Conservation (phyloP, 2,888 invertebrate genomes). For the Agonum fuliginosum region DNA sequence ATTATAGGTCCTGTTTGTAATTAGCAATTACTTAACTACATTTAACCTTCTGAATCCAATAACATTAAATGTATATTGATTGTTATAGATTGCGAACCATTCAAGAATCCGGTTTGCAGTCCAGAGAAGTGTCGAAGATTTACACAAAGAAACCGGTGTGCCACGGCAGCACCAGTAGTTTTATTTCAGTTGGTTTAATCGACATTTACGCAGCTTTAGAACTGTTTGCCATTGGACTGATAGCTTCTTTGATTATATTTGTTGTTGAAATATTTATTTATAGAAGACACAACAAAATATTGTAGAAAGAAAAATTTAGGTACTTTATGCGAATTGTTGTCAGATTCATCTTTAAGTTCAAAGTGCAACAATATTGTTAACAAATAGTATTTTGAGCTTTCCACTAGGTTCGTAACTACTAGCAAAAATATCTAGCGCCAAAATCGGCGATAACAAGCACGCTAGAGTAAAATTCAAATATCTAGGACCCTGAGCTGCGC, state of each 20-base stretch:
- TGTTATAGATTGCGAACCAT: slow-evolving; percentile 74
- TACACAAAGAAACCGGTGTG: slow-evolving; percentile 79
- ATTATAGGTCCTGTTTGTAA: neutral
- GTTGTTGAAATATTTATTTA: slow-evolving; percentile 66
- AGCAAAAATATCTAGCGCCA: no score
- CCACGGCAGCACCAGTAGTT: slow-evolving; percentile 75
- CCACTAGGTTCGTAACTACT: no score
- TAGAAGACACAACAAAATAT: slow-evolving; percentile 18
- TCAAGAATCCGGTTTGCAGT: slow-evolving; percentile 77
- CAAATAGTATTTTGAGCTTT: no score
- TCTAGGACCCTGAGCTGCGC: no score
- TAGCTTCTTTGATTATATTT: slow-evolving; percentile 66
- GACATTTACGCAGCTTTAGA: slow-evolving; percentile 75
- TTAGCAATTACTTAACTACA: no score
- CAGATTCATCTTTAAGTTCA: no score
- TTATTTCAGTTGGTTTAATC: slow-evolving; percentile 78
- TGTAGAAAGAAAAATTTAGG: neutral
- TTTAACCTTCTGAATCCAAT: no score
- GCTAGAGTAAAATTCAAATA: no score
- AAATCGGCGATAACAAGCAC: no score
- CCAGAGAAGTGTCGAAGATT: slow-evolving; percentile 75
- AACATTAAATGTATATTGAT: slow-evolving; percentile 1
- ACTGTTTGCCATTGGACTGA: slow-evolving; percentile 67
- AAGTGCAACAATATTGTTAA: no score
- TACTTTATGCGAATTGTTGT: no score